A percentile compares a stretch with the other conserved stretches of the same genome.
These are phyloP conservation scores for Glyphotaelius pellucidus DNA, from an alignment of 2,888 invertebrate genomes.

Conservation along the genomic window DNA sequence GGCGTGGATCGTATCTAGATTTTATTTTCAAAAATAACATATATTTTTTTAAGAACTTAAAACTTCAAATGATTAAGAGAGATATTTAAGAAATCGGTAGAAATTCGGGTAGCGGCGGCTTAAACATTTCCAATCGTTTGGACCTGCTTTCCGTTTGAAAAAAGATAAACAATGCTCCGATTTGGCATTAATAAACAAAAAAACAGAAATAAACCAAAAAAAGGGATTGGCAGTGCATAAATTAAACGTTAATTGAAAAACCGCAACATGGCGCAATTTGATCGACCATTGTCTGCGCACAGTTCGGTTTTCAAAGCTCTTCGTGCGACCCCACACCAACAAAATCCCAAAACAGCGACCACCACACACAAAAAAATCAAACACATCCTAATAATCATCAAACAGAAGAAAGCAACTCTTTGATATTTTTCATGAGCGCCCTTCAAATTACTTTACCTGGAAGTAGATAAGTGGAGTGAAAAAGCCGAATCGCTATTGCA, in stretches of 20 bases:
- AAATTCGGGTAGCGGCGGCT: too few relatives aligned
- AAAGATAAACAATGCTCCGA: not conserved
- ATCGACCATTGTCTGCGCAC: conserved; percentile 33
- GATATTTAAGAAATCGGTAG: too few relatives aligned
- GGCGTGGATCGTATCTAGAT: too few relatives aligned
- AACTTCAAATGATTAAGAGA: too few relatives aligned
- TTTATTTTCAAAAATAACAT: too few relatives aligned
- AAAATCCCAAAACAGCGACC: not conserved
- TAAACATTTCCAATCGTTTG: too few relatives aligned
- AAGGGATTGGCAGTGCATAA: not conserved
- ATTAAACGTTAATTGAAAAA: conserved; percentile 15
- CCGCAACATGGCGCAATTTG: conserved; percentile 14
- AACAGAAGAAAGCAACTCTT: not conserved
- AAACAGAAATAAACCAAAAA: not conserved
- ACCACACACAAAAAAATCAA: not conserved
- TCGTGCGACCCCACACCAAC: not conserved
- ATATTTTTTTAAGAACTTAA: too few relatives aligned
- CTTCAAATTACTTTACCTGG: not conserved
- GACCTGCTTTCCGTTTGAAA: not conserved
- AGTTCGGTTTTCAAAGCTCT: not conserved
- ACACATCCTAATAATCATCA: not conserved
- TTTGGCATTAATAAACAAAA: not conserved
- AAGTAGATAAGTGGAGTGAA: not conserved
- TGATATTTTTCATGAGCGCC: not conserved
- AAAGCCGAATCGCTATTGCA: conserved; percentile 13